phyloP scores from a whole-genome alignment of 2,113 vertebrate species.

The Epinephelus moara region DNA sequence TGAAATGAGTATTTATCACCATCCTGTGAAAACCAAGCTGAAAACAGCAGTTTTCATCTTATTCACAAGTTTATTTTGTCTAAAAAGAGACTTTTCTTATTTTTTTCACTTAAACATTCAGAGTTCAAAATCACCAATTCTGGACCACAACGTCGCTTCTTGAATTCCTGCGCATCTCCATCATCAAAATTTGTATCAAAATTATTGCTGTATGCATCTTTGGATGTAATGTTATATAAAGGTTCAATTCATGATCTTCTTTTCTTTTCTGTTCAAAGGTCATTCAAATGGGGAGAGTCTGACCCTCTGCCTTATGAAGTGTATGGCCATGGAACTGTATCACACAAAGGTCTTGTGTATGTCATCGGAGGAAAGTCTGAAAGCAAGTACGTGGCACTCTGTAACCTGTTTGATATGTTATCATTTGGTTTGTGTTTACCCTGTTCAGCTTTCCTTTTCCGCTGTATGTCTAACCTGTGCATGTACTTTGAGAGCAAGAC shows the following conservation, averaged over 20 bases:
- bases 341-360: slow-evolving; percentile 91
- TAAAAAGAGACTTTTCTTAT: background rate
- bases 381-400: slow-evolving; percentile 86
- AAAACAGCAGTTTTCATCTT: background rate
- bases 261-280: slow-evolving; percentile 80
- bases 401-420: background rate
- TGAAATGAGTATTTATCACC: background rate
- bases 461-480: no score
- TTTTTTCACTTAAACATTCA: background rate
- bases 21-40: no score
- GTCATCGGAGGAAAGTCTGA: slow-evolving; percentile 94
- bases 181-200: background rate
- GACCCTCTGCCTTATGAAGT: slow-evolving; percentile 93
- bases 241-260: background rate
- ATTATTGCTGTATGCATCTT: background rate
- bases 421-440: background rate
- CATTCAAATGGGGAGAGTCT: slow-evolving; percentile 98
- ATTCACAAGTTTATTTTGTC: background rate
- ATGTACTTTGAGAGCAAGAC: no score
- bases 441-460: no score
- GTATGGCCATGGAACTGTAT: slow-evolving; percentile 91
- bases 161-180: background rate
- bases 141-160: background rate
- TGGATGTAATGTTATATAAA: background rate
- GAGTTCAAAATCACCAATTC: background rate